Evolutionary conservation across 2,888 invertebrate species (phyloP).

Genomic region (Amphimallon solstitiale): DNA sequence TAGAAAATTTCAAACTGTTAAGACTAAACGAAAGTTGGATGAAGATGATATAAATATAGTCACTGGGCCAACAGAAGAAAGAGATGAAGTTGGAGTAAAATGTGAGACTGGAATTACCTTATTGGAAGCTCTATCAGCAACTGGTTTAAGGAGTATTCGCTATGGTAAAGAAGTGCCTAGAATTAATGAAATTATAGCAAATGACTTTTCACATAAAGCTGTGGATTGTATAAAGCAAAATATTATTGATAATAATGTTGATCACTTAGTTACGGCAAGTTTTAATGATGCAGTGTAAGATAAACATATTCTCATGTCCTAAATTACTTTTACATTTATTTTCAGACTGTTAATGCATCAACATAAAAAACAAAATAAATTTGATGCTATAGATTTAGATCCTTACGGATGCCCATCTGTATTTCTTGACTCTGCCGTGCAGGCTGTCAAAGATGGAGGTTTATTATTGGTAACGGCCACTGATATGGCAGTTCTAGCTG

Average conservation of each 20-base stretch:
- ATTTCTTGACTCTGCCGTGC: conserved; percentile 91
- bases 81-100: conserved; percentile 30
- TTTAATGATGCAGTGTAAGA: conserved; percentile 90
- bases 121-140: conserved; percentile 94
- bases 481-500: conserved; percentile 95
- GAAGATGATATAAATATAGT: conserved; percentile 32
- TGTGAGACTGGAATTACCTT: conserved; percentile 72
- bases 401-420: conserved; percentile 96
- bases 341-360: conserved; percentile 86
- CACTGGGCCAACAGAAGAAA: conserved; percentile 4
- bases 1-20: conserved; percentile 62
- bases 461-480: conserved; percentile 95
- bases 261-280: conserved; percentile 77
- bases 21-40: conserved; percentile 47
- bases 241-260: conserved; percentile 78
- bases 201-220: conserved; percentile 87
- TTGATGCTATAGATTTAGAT: conserved; percentile 94
- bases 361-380: conserved; percentile 75
- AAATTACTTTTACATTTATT: conserved; percentile 13
- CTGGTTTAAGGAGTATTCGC: conserved; percentile 93
- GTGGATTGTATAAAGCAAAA: conserved; percentile 88
- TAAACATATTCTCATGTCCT: background rate
- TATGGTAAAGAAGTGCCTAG: conserved; percentile 94
- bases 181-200: conserved; percentile 85
- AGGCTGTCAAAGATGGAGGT: conserved; percentile 83